Conservation (phyloP, 2,888 invertebrate genomes). For the Amblyjoppa proteus region DNA sequence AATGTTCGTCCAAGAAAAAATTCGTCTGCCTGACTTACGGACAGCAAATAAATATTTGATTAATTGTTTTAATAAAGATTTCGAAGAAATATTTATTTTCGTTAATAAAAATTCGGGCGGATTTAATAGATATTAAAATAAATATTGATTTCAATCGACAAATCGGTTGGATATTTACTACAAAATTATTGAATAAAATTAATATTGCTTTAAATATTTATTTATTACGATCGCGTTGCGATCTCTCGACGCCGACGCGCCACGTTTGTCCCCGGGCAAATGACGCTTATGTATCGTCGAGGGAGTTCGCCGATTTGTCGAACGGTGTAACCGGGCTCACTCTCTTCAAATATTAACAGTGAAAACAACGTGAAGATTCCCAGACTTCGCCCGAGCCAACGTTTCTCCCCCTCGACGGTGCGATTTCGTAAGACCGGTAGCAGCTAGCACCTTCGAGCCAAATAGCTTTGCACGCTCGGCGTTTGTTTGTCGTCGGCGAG, state of each 20-base stretch:
- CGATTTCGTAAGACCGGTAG: constrained; percentile 84
- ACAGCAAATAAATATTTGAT: neutral
- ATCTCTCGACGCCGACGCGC: constrained; percentile 27
- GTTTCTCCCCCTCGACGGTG: constrained; percentile 52
- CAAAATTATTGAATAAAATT: too few species aligned
- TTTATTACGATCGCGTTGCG: neutral
- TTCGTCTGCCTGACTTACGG: neutral
- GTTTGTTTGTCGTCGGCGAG: constrained; percentile 6
- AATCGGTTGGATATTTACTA: too few species aligned
- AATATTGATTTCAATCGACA: too few species aligned
- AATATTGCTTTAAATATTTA: too few species aligned
- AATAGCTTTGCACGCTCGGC: constrained; percentile 53
- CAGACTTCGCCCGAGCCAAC: constrained; percentile 21
- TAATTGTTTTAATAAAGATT: neutral
- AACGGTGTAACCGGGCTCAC: constrained; percentile 73
- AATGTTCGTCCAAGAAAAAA: too few species aligned
- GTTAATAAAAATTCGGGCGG: too few species aligned
- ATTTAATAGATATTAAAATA: too few species aligned
- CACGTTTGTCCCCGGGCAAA: constrained; percentile 40
- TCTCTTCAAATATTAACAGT: constrained; percentile 84
- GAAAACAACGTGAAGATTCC: constrained; percentile 81
- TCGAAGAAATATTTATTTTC: too few species aligned
- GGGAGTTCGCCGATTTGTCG: constrained; percentile 7
- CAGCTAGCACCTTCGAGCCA: constrained; percentile 57
- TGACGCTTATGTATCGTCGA: constrained; percentile 10